phyloP scores from a whole-genome alignment of 2,888 invertebrate species.

The Prosapia bicincta region DNA sequence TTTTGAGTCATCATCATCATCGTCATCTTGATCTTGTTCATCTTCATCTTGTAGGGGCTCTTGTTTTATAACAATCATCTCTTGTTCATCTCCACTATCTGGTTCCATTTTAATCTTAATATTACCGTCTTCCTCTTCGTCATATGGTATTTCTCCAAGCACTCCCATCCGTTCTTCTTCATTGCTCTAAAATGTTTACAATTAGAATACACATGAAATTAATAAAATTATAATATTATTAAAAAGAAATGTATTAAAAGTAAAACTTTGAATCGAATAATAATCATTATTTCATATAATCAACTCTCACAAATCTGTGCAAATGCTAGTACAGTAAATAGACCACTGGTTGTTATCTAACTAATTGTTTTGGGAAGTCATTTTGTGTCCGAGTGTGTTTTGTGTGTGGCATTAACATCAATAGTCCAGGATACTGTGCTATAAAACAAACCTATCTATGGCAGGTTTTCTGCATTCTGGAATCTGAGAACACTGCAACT shows the following conservation, averaged over 20 bases:
- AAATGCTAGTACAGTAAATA: no score
- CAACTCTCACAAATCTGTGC: no score
- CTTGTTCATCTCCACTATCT: conserved; percentile 24
- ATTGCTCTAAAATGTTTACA: not conserved
- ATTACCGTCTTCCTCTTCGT: conserved; percentile 3
- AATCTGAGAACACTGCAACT: no score
- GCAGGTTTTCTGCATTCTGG: no score
- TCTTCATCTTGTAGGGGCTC: conserved; percentile 3
- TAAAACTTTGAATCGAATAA: no score
- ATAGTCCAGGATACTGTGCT: no score
- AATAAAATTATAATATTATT: not conserved
- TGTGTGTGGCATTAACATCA: no score
- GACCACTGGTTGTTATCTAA: no score
- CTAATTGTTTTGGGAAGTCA: no score
- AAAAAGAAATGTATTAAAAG: not conserved
- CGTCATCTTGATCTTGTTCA: conserved; percentile 26
- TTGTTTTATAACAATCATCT: conserved; percentile 19
- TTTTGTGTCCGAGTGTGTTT: no score
- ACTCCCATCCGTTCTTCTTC: conserved; percentile 4
- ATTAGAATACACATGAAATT: not conserved
- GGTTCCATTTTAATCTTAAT: conserved; percentile 3
- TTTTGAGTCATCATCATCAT: conserved; percentile 35
- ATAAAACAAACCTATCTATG: no score
- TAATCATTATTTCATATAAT: no score
- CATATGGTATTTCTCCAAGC: not conserved